These are phyloP conservation scores for Euura lappo DNA, from an alignment of 1,140 invertebrate genomes.

Conservation along the genomic window DNA sequence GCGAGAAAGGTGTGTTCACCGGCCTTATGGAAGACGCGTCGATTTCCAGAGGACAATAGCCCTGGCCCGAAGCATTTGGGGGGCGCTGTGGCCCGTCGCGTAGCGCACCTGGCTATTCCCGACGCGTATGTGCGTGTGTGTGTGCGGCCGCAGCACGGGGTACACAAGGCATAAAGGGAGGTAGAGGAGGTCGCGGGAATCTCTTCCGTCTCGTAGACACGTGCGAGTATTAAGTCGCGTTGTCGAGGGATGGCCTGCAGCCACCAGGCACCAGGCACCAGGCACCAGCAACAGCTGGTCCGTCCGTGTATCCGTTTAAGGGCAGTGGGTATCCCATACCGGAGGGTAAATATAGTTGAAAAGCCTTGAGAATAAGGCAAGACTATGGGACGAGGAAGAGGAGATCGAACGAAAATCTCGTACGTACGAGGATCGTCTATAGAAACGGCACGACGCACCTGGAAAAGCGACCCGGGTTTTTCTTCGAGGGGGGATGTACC, in stretches of 20 bases:
- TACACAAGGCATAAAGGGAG: background rate
- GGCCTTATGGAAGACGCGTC: slow-evolving; percentile 4
- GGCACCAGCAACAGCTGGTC: too few species aligned
- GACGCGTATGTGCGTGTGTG: too few species aligned
- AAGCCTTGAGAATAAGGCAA: background rate
- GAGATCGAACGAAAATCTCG: background rate
- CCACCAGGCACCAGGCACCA: slow-evolving; percentile 9
- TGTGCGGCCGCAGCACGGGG: background rate
- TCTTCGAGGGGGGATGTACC: background rate
- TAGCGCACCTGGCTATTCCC: too few species aligned
- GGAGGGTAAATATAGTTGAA: too few species aligned
- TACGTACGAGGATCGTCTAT: background rate
- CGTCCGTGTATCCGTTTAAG: background rate
- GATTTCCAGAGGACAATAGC: slow-evolving; percentile 3
- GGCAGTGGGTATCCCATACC: background rate
- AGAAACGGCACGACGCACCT: background rate
- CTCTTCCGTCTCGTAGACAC: background rate
- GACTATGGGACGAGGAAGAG: background rate
- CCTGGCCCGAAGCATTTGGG: background rate
- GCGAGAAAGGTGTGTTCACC: slow-evolving; percentile 17
- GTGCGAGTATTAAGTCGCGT: slow-evolving; percentile 7
- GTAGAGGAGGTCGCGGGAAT: background rate
- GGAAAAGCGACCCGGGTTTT: background rate
- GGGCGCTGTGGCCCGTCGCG: background rate
- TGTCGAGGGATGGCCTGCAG: slow-evolving; percentile 11